A percentile compares a stretch with the other conserved stretches of the same genome.
Evolutionary conservation across 2,797 vertebrate genomes (phyloP).

Genomic region (Tenualosa ilisha): DNA sequence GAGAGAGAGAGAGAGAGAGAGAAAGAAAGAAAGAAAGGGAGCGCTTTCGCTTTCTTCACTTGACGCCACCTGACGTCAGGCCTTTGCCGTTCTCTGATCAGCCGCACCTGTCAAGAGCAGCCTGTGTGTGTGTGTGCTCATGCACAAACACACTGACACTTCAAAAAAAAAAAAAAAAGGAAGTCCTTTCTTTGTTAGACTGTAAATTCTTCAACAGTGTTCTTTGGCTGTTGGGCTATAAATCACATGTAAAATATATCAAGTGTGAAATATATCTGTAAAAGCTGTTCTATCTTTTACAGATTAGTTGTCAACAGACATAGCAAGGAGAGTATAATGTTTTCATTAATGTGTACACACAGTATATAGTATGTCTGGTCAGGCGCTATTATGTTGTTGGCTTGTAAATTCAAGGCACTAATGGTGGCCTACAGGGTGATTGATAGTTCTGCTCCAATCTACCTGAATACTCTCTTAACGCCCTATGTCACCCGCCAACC

Average conservation of each 20-base stretch:
- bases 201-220: neutral
- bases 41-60: slow-evolving; percentile 36
- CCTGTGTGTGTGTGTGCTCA: neutral
- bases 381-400: neutral
- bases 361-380: neutral
- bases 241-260: neutral
- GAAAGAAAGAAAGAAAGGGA: neutral
- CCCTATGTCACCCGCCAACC: no score
- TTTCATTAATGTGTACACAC: neutral
- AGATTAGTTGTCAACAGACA: neutral
- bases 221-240: neutral
- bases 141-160: neutral
- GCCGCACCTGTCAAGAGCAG: slow-evolving; percentile 7
- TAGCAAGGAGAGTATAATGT: neutral
- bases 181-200: neutral
- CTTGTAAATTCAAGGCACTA: no score
- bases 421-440: no score
- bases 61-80: slow-evolving; percentile 43
- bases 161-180: neutral
- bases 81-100: slow-evolving; percentile 60
- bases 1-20: slow-evolving; percentile 42
- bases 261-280: no score
- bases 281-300: neutral
- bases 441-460: no score
- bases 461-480: no score